A percentile compares a stretch with the other conserved stretches of the same genome.
Conservation (phyloP, 2,888 invertebrate genomes). For the Hypsopygia costalis region DNA sequence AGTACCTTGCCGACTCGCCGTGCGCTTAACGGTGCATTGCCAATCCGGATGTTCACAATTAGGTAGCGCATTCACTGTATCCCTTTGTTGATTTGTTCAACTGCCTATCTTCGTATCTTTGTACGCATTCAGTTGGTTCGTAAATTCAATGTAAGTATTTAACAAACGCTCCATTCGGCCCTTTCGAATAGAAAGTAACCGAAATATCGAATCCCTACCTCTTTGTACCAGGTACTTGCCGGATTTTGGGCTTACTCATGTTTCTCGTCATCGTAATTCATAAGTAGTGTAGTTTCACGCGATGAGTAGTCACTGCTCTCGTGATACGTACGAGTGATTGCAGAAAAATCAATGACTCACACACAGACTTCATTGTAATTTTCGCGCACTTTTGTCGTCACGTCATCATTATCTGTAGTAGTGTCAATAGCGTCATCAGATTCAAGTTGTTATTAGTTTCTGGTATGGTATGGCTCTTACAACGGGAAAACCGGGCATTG, state of each 20-base stretch:
- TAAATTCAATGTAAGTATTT: background rate
- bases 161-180: conserved; percentile 16
- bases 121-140: too few relatives aligned
- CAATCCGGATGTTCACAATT: conserved; percentile 10
- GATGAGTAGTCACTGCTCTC: conserved; percentile 29
- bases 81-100: background rate
- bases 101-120: too few relatives aligned
- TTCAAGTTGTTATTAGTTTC: background rate
- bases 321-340: conserved; percentile 40
- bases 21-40: conserved; percentile 14
- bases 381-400: conserved; percentile 70
- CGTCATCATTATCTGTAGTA: background rate
- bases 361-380: conserved; percentile 37
- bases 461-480: background rate
- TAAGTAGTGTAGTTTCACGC: conserved; percentile 17
- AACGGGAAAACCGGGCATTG: background rate
- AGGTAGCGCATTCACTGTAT: background rate
- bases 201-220: conserved; percentile 9
- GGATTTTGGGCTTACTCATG: conserved; percentile 16
- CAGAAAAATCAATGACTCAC: conserved; percentile 61
- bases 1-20: conserved; percentile 11
- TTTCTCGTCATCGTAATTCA: conserved; percentile 10
- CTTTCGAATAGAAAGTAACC: conserved; percentile 28
- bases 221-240: conserved; percentile 4
- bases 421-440: background rate